A percentile compares a stretch with the other conserved stretches of the same genome.
phyloP scores from a whole-genome alignment of 2,113 vertebrate species.

The Brienomyrus brachyistius region DNA sequence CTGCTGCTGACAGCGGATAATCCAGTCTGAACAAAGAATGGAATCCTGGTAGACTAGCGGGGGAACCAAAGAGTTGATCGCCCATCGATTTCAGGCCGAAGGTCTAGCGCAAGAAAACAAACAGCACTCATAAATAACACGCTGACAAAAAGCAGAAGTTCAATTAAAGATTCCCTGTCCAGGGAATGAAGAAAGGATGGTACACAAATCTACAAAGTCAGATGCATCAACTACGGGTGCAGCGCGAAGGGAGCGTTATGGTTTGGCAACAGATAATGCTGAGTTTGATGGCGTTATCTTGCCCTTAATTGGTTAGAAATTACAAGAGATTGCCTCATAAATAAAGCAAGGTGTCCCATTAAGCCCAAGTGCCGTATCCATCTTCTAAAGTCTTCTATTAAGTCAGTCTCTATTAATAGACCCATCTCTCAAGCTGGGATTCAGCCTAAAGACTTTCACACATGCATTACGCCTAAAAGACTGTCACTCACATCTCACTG shows the following conservation, averaged over 20 bases:
- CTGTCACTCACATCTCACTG: neutral
- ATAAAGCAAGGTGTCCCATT: slow-evolving; percentile 44
- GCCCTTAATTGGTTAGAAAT: slow-evolving; percentile 49
- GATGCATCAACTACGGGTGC: neutral
- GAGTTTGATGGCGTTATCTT: slow-evolving; percentile 54
- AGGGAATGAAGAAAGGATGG: slow-evolving; percentile 51
- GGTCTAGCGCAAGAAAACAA: slow-evolving; percentile 21
- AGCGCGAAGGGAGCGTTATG: slow-evolving; percentile 37
- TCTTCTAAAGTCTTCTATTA: slow-evolving; percentile 46
- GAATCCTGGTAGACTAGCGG: neutral
- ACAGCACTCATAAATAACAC: slow-evolving; percentile 30
- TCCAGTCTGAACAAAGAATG: neutral
- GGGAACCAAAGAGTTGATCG: neutral
- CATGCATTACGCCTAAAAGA: neutral
- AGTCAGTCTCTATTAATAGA: slow-evolving; percentile 17
- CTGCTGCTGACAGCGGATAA: neutral
- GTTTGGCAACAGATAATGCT: slow-evolving; percentile 23
- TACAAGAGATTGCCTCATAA: slow-evolving; percentile 45
- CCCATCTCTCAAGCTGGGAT: slow-evolving; percentile 38
- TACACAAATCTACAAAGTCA: slow-evolving; percentile 17
- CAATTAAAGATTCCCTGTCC: slow-evolving; percentile 54
- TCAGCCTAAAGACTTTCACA: slow-evolving; percentile 3
- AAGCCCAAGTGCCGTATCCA: slow-evolving; percentile 42
- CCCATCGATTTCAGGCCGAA: slow-evolving; percentile 40
- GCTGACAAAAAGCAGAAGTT: slow-evolving; percentile 39